phyloP scores from a whole-genome alignment of 2,797 vertebrate genomes.

The Poecilia velifera region DNA sequence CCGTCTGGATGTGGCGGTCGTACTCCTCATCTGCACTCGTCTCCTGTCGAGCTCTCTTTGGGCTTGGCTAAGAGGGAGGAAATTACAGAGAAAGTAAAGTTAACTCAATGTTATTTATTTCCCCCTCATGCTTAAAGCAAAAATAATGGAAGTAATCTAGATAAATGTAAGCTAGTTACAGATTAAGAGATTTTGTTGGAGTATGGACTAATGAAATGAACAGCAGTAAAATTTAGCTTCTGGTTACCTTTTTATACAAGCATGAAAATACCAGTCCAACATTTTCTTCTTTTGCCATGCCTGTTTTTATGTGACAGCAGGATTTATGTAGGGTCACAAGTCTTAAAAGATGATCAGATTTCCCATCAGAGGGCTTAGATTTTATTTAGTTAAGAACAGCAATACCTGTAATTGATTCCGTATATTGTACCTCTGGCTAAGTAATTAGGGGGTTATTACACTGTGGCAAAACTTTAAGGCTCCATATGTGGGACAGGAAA shows the following conservation, averaged over 20 bases:
- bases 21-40: conserved; percentile 81
- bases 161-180: background rate
- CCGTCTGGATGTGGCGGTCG: conserved; percentile 78
- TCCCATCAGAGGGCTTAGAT: background rate
- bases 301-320: background rate
- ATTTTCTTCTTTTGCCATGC: background rate
- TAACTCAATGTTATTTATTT: background rate
- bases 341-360: background rate
- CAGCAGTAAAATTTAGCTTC: background rate
- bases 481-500: background rate
- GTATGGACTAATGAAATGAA: background rate
- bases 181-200: background rate
- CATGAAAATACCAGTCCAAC: background rate
- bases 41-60: conserved; percentile 85
- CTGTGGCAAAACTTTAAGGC: background rate
- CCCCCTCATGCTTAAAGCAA: background rate
- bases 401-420: background rate
- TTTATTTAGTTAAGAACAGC: background rate
- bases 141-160: background rate
- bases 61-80: conserved; percentile 77
- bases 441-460: background rate
- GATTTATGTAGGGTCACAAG: background rate
- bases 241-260: background rate
- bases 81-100: background rate
- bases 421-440: background rate